These are phyloP conservation scores for Poecilia velifera DNA, from an alignment of 2,797 vertebrate species.

Conservation along the genomic window DNA sequence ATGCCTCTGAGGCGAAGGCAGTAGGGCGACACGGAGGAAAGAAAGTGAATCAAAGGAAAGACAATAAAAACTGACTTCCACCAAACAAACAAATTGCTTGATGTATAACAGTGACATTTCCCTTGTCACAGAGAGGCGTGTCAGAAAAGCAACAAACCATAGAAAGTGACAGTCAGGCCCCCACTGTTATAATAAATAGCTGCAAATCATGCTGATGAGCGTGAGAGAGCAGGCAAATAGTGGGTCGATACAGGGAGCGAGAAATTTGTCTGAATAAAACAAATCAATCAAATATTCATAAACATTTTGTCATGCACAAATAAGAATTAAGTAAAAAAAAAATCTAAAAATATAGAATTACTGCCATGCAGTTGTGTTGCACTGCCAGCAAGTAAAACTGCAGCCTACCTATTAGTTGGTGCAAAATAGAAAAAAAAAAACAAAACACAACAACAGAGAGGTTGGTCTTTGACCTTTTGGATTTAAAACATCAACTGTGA, in stretches of 20 bases:
- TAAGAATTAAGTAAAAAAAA: slow-evolving; percentile 36
- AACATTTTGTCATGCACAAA: slow-evolving; percentile 53
- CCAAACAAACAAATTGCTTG: slow-evolving; percentile 70
- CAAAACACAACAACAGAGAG: neutral
- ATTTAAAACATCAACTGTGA: neutral
- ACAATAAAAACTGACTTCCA: slow-evolving; percentile 65
- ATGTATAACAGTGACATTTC: slow-evolving; percentile 76
- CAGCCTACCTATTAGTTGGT: neutral
- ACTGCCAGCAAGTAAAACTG: neutral
- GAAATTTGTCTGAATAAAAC: slow-evolving; percentile 62
- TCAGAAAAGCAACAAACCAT: slow-evolving; percentile 67
- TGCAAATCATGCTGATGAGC: slow-evolving; percentile 70
- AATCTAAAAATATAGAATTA: slow-evolving; percentile 24
- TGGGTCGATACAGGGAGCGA: slow-evolving; percentile 44
- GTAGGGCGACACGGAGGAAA: slow-evolving; percentile 29
- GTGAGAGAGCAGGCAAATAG: slow-evolving; percentile 47
- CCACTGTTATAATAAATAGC: slow-evolving; percentile 62
- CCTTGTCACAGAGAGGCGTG: slow-evolving; percentile 63
- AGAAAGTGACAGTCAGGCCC: slow-evolving; percentile 63
- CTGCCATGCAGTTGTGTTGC: slow-evolving; percentile 11
- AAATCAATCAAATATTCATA: slow-evolving; percentile 83
- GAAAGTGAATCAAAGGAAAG: slow-evolving; percentile 59
- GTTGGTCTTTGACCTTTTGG: neutral
- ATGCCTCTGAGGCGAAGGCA: slow-evolving; percentile 16
- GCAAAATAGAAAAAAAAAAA: neutral